Evolutionary conservation across 2,888 invertebrate species (phyloP), one percentile per base, ranked within the genome.

Genomic region (Helicoverpa assulta): DNA sequence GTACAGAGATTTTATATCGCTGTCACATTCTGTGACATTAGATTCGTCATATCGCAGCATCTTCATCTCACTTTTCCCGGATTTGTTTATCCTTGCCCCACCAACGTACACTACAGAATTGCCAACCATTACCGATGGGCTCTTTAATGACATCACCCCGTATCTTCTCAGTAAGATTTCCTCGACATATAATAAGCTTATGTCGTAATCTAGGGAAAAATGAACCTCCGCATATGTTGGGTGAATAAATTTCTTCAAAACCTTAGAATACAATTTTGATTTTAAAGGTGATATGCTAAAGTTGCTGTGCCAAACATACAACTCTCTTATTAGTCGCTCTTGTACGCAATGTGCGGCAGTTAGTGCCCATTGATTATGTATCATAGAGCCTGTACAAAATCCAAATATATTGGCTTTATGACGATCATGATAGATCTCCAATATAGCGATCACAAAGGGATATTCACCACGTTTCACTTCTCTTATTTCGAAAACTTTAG

Each of bases 151-250:
- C 6, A 47, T n/a, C n/a, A 47, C 47, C 6, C 47, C 47, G 5
- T 47, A 47, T n/a, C 47, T 47, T 5, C n/a, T n/a, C 47, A n/a
- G n/a, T 6, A 40, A 12, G 12, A 40, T 14, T 12, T 40, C 40
- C 16, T 47, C n/a, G n/a, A n/a, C n/a, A 47, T 21, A 19, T 53
- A 53, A 16, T 21, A 53, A 16, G 16, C 26, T 16, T 21, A 53
- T 53, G 16, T 53, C 53, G 53, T 53, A 53, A 26, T 53, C 53
- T 19, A 53, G 26, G 26, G 53, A 53, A 21, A 53, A 53, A 2
- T 16, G 16, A 16, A 26, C 26, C 16, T 12, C 14, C 2, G 21
- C 6, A 26, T 53, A 53, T 5, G 16, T 16, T 26, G 53, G 53
- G 16, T 53, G 53, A 7, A 53, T 4, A 16, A 53, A 2, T 16